Evolutionary conservation across 1,140 invertebrate genomes (phyloP).

Genomic region (Heliconius himera): DNA sequence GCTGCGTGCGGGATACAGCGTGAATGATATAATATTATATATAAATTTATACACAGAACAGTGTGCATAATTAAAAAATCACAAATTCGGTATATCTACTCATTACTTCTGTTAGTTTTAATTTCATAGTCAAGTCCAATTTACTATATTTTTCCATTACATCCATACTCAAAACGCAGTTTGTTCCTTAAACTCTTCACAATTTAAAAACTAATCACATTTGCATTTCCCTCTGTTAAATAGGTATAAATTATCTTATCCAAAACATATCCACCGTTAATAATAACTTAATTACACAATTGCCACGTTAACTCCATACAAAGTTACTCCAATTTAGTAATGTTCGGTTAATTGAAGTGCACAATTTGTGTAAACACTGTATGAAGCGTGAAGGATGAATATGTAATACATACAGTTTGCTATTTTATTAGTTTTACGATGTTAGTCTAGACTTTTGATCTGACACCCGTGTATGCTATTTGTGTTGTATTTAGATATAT

Average conservation of each 20-base stretch:
- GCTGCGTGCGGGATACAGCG: too few species aligned
- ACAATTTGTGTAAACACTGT: constrained; percentile 6
- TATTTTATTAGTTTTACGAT: constrained; percentile 11
- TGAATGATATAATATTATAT: too few species aligned
- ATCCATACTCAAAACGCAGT: background rate
- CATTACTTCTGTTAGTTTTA: too few species aligned
- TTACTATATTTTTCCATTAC: background rate
- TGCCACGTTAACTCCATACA: background rate
- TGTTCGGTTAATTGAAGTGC: constrained; percentile 1
- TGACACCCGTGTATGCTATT: background rate
- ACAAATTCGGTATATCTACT: too few species aligned
- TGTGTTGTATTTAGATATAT: background rate
- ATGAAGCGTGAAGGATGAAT: background rate
- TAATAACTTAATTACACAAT: background rate
- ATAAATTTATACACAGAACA: too few species aligned
- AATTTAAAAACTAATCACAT: background rate
- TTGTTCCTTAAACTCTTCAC: background rate
- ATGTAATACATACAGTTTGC: background rate
- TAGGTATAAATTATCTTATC: background rate
- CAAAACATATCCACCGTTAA: background rate
- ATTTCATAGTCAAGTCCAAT: too few species aligned
- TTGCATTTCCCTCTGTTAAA: background rate
- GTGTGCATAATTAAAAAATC: too few species aligned
- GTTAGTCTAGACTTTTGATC: constrained; percentile 2
- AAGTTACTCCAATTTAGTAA: background rate